Evolutionary conservation across 2,113 vertebrate species (phyloP).

Genomic region (Xerus inauris): DNA sequence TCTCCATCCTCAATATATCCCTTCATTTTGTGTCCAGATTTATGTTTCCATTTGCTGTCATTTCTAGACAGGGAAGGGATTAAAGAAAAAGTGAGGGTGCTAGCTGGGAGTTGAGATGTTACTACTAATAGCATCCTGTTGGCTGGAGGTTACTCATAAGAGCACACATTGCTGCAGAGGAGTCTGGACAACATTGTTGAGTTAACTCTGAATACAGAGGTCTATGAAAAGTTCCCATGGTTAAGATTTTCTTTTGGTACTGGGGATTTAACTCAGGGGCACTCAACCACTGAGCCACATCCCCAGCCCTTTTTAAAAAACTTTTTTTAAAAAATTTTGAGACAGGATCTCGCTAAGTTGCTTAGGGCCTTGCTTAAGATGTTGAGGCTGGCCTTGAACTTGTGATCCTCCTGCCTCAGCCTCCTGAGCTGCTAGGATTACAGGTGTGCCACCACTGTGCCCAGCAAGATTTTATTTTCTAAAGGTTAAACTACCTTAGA

Average conservation of each 20-base stretch:
- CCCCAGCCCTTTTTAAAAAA: too few relatives aligned
- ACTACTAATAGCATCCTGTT: not conserved
- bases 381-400: too few relatives aligned
- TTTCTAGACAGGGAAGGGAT: not conserved
- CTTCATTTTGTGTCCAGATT: not conserved
- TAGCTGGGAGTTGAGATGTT: not conserved
- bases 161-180: not conserved
- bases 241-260: not conserved
- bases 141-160: not conserved
- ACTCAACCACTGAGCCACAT: too few relatives aligned
- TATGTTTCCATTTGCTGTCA: not conserved
- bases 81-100: not conserved
- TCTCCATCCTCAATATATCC: not conserved
- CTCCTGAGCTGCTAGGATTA: too few relatives aligned
- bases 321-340: too few relatives aligned
- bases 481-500: not conserved
- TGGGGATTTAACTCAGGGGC: too few relatives aligned
- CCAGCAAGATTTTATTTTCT: not conserved
- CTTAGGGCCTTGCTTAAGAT: too few relatives aligned
- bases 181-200: not conserved
- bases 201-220: not conserved
- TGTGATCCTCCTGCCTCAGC: too few relatives aligned
- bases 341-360: too few relatives aligned
- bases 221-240: not conserved
- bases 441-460: too few relatives aligned